Evolutionary conservation across 1,140 invertebrate species (phyloP).

Genomic region (Holotrichia oblita): DNA sequence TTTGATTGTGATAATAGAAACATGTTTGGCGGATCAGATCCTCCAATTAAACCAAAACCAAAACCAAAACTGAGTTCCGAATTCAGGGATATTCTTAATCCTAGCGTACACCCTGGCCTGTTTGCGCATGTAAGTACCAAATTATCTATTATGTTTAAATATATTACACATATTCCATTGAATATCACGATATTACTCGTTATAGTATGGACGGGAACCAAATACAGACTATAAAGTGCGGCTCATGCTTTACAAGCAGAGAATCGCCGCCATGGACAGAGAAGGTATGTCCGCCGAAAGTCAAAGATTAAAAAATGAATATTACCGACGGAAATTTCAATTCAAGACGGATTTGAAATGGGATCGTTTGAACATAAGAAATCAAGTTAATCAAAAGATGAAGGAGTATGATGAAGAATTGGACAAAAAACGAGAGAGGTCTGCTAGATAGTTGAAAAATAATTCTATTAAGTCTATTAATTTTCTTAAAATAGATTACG

Average conservation of each 20-base stretch:
- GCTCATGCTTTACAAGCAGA: constrained; percentile 50
- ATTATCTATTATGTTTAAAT: not conserved
- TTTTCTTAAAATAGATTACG: constrained; percentile 47
- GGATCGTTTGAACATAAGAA: constrained; percentile 14
- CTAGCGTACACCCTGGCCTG: constrained; percentile 40
- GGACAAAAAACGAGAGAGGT: constrained; percentile 54
- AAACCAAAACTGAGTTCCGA: constrained; percentile 39
- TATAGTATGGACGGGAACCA: constrained; percentile 46
- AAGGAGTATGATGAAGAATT: constrained; percentile 53
- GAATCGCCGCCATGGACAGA: constrained; percentile 39
- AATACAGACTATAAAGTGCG: constrained; percentile 51
- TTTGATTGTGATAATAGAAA: not conserved
- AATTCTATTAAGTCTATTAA: not conserved
- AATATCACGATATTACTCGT: constrained; percentile 34
- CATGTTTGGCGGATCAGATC: constrained; percentile 43
- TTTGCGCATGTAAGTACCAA: constrained; percentile 46
- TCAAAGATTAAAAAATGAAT: constrained; percentile 8
- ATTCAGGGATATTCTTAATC: constrained; percentile 43
- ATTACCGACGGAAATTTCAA: constrained; percentile 8
- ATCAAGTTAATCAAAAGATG: constrained; percentile 39
- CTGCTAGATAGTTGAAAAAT: not conserved
- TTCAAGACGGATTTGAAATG: constrained; percentile 13
- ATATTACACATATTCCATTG: not conserved
- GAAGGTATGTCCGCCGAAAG: constrained; percentile 44
- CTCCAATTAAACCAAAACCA: constrained; percentile 34